Base-by-base conservation (phyloP, 1,140 invertebrate genomes). In the Daktulosphaira vitifoliae region DNA sequence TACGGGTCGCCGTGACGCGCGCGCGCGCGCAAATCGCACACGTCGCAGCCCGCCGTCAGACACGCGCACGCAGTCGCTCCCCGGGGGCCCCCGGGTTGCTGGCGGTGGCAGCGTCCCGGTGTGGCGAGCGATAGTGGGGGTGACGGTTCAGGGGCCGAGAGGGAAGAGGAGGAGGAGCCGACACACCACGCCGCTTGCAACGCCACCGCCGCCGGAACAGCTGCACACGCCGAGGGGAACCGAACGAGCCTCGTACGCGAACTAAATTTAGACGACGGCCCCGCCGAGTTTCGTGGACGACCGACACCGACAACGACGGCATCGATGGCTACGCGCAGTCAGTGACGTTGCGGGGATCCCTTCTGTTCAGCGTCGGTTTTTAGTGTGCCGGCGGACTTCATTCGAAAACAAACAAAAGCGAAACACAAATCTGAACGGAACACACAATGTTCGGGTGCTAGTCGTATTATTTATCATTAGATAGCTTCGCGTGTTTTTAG, bases 231-330 rank as follows among this genome's bases (percentile, higher is more conserved):
- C 56, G 56, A 62, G 56, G 56, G 56, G 56, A 62, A 48, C 56
- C 56, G 56, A 62, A 62, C 56, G 39, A 39, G 56, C 56, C 56
- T 62, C 56, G 56, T 48, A 48, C 42, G 42, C 54, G 54, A n/a
- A 62, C 56, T 62, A 62, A 62, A 62, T 62, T 46, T 62, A 62
- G 56, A 62, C 56, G 56, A 62, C 56, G 56, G 56, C 42, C 56
- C 56, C 42, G 56, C 56, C 56, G 26, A 48, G 56, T 26, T 15
- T 5, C 38, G 53, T 56, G 53, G 53, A 56, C 39, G 53, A 33
- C 29, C 29, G 29, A 33, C 29, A 33, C 20, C 26, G 38, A 52
- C 50, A 33, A n/a, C 50, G 50, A 52, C 18, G 11, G 26, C 16
- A n/a, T n/a, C 29, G 29, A 33, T 33, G 29, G 29, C 29, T 5